Evolutionary conservation across 2,888 invertebrate species (phyloP), one percentile per base, ranked within the genome.

Genomic region (Syritta pipiens): DNA sequence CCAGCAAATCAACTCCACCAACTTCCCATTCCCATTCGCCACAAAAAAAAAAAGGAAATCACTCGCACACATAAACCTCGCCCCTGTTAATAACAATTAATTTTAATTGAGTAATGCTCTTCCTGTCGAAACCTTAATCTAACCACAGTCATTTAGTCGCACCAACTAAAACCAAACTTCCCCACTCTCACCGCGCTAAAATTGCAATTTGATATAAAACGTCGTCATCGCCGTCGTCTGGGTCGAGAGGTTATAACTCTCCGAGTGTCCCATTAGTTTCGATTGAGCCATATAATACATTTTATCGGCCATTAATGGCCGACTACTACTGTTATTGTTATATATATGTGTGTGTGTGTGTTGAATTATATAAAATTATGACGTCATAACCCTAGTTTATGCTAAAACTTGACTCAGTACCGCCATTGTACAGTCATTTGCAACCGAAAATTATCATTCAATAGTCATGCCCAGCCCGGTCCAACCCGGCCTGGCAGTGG

Each of bases 301-400:
- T 42, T 63, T 55, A 53, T 49, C 65, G 60, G 42, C 40, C 53
- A 26, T 40, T 62, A 62, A 55, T 75, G 44, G 48, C 30, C 60
- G 46, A 35, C 14, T 30, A 35, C 10, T 4, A 7, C 35, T 9
- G n/a, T 19, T 24, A n/a, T 60, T n/a, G 10, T 35, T 7, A 14
- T 46, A n/a, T n/a, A n/a, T n/a, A n/a, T 46, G 59, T 32, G 37
- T 32, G 46, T 28, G n/a, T 24, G 28, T 12, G 19, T n/a, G 44
- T 19, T 35, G 30, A 48, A 55, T 40, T 40, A 30, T 42, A 30
- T 32, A 22, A 46, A 32, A 55, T 55, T 55, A 68, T 75, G 75
- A 55, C 55, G 68, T 62, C 75, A 68, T 68, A 48, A 62, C 55
- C n/a, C 7, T 12, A 40, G 14, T 65, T 65, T 44, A 65, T 51